These are phyloP conservation scores for Chloroceryle inda DNA, from an alignment of 2,797 vertebrate species.

Conservation along the genomic window DNA sequence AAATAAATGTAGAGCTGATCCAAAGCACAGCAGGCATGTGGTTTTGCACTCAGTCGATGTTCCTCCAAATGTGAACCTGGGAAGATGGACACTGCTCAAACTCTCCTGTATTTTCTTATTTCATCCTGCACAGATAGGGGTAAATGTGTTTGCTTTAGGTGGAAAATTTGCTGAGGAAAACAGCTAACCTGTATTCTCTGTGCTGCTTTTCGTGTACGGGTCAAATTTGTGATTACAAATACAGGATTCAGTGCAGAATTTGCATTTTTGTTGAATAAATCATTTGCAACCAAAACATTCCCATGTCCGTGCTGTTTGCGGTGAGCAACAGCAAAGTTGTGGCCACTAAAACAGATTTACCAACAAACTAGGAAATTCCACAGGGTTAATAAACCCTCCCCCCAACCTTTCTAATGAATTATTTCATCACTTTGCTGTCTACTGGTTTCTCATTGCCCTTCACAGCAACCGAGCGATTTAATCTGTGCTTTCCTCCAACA, in stretches of 20 bases:
- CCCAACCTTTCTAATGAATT: background rate
- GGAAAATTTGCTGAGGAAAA: background rate
- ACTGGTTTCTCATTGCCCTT: background rate
- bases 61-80: background rate
- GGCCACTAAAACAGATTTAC: background rate
- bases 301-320: fast-evolving
- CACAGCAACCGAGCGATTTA: fast-evolving
- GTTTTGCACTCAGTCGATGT: background rate
- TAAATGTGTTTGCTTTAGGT: background rate
- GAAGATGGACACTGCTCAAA: background rate
- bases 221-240: background rate
- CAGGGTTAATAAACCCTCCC: background rate
- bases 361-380: background rate
- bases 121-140: conserved; percentile 13
- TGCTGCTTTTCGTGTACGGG: background rate
- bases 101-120: conserved; percentile 1
- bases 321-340: background rate
- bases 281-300: background rate
- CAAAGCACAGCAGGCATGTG: background rate
- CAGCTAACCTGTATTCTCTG: background rate
- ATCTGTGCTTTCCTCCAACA: background rate
- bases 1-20: background rate
- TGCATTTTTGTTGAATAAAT: background rate
- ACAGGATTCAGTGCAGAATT: background rate
- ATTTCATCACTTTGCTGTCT: background rate